A percentile compares a stretch with the other conserved stretches of the same genome.
Evolutionary conservation across 2,113 vertebrate genomes (phyloP).

Genomic region (Phrynocephalus versicolor): DNA sequence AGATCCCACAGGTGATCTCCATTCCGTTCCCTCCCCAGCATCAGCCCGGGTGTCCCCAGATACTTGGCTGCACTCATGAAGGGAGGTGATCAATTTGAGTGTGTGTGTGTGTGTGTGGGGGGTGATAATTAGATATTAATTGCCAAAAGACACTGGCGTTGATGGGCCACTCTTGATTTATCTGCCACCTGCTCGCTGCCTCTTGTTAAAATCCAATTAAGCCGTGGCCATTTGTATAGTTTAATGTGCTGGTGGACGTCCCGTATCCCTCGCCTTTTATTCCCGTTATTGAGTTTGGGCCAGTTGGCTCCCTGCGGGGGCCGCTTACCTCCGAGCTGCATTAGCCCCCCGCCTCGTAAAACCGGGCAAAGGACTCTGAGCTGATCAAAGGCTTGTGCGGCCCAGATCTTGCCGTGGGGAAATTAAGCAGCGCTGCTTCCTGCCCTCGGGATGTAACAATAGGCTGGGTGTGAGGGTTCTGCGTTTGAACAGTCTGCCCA

Average conservation of each 20-base stretch:
- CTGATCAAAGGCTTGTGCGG: not conserved
- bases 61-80: not conserved
- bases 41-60: not conserved
- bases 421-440: not conserved
- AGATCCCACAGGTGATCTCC: no score
- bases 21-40: not conserved
- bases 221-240: conserved; percentile 17
- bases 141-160: not conserved
- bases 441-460: not conserved
- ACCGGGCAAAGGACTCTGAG: not conserved
- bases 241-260: not conserved
- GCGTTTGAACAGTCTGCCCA: no score
- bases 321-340: no score
- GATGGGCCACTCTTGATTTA: conserved; percentile 25
- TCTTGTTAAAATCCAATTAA: conserved; percentile 44
- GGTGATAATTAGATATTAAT: conserved; percentile 39
- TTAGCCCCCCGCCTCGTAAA: not conserved
- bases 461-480: no score
- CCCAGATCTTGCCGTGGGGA: no score
- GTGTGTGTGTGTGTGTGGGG: no score
- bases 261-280: not conserved
- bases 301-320: not conserved
- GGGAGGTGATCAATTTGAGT: conserved; percentile 18
- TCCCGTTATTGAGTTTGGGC: not conserved
- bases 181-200: conserved; percentile 24